Base-by-base conservation (phyloP, 2,888 invertebrate species). In the Drosophila subsilvestris region DNA sequence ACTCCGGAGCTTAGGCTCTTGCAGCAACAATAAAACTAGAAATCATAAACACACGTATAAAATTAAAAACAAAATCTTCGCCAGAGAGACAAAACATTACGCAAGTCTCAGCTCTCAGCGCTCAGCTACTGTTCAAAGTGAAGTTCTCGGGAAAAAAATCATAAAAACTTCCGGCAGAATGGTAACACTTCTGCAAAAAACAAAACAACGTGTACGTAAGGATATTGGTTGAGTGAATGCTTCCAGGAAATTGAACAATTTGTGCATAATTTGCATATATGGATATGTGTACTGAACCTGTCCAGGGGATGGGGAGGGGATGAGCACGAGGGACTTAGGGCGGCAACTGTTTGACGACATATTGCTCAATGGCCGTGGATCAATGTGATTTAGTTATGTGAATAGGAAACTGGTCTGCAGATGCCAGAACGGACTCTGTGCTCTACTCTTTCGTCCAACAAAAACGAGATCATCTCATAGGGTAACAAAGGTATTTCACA, bases 291-390 rank as follows among this genome's bases (percentile, higher is more conserved):
- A 51, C 63, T 50, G 67, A 59, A 53, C 68, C 43, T 58, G 63
- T 53, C 44, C 53, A 22, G 12, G 0, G 12, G 37, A n/a, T n/a
- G n/a, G n/a, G n/a, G n/a, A n/a, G 18, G 12, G 54, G 49, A 47
- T 51, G 59, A 63, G 53, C 63, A 62, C 65, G 63, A 17, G 54
- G 14, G 71, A 50, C 74, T 82, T 80, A 86, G 62, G 79, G 86
- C 86, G 83, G 83, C 84, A 83, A 86, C 75, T 86, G 86, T 84
- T 84, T 84, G 83, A 86, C 86, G 83, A 86, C 78, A 84, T 72
- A 84, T 84, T 84, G 84, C 83, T 83, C 86, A 84, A 84, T 84
- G 83, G 81, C 45, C 60, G 60, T 47, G 84, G 83, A 83, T 84
- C 84, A 83, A 70, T 71, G 58, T 56, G 63, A 70, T 76, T 68